These are phyloP conservation scores for Myripristis murdjan DNA, from an alignment of 2,797 vertebrate genomes.

Conservation along the genomic window DNA sequence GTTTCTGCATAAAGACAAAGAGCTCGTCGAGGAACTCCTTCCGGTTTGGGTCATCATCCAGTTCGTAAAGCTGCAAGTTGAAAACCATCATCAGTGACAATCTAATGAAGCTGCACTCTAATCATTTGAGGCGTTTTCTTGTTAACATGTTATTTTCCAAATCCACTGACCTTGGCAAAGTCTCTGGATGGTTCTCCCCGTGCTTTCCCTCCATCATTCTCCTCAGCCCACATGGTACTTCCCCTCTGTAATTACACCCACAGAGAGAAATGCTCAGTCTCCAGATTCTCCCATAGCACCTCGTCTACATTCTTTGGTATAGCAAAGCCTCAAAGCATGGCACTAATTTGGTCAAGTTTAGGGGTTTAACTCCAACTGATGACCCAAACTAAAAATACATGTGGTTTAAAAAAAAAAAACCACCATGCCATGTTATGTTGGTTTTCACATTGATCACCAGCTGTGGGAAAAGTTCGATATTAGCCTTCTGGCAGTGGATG, in stretches of 20 bases:
- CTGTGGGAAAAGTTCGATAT: too few relatives aligned
- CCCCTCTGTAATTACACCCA: conserved; percentile 78
- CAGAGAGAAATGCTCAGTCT: background rate
- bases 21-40: conserved; percentile 97
- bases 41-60: conserved; percentile 93
- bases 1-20: conserved; percentile 98
- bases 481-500: too few relatives aligned
- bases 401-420: too few relatives aligned
- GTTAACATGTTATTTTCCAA: conserved; percentile 2
- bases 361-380: background rate
- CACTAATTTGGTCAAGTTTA: background rate
- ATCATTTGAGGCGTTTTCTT: conserved; percentile 10
- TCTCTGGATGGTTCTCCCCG: conserved; percentile 95
- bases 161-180: conserved; percentile 93
- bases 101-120: background rate
- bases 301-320: background rate
- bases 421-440: too few relatives aligned
- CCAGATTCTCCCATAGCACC: too few relatives aligned
- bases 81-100: conserved; percentile 18
- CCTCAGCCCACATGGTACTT: conserved; percentile 89
- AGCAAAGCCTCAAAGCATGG: background rate
- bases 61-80: conserved; percentile 91
- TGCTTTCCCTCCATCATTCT: conserved; percentile 88
- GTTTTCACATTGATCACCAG: too few relatives aligned
- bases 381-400: background rate